Evolutionary conservation across 2,797 vertebrate genomes (phyloP), one percentile per base, ranked within the genome.

Genomic region (Centropyge bicolor): DNA sequence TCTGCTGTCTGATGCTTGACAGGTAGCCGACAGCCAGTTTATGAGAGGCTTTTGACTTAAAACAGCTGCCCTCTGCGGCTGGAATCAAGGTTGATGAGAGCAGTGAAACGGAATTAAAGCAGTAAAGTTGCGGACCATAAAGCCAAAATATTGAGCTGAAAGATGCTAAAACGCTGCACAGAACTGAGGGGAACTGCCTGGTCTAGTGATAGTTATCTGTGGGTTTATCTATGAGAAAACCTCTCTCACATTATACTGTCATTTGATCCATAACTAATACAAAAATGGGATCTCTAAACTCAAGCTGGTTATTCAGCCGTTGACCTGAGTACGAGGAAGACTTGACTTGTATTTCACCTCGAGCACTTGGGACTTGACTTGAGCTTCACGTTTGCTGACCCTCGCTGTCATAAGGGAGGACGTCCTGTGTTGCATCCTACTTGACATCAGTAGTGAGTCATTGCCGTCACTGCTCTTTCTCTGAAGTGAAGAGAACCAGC

Each of bases 251-350:
- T 65, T 31, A 51, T 14, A 56, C 36, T 12, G 7, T 36, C 38
- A 59, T 65, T 69, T 45, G 11, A 62, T 66, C 27, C 55, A 38
- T 45, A 60, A 1, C 54, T 55, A 27, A 45, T 52, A 35, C 19
- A 31, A 7, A 54, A 41, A 54, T 43, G 6, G 49, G 35, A 74
- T 62, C 68, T 76, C 71, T 61, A 56, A 52, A 59, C 40, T 70
- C 2, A 64, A 31, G 12, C 41, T 54, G 8, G n/a, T 24, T 31
- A 45, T 35, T 48, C 49, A 40, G 54, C 7, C 24, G 59, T 22
- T 0, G 22, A 70, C 46, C 5, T 55, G 51, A 54, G 16, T 12
- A 38, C 43, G 20, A 38, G 31, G n/a, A 49, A 51, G 43, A 57
- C 54, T 11, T 59, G 27, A n/a, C 40, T 54, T 40, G 43, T 41